A percentile compares a stretch with the other conserved stretches of the same genome.
Conservation (phyloP, 2,113 vertebrate species). For the Podilymbus podiceps region DNA sequence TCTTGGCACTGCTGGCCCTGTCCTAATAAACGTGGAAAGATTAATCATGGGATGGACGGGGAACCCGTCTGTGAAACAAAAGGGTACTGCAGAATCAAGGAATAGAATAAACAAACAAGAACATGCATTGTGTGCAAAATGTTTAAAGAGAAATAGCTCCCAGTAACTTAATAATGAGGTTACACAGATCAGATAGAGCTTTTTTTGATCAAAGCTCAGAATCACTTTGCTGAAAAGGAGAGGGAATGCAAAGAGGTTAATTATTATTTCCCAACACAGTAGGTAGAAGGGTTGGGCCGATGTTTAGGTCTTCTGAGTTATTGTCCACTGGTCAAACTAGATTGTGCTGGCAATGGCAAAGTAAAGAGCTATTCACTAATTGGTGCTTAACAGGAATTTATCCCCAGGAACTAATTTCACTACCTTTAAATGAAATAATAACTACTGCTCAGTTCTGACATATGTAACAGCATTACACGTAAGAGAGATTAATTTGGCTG, state of each 20-base stretch:
- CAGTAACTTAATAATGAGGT: background rate
- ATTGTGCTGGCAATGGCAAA: background rate
- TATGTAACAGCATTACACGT: background rate
- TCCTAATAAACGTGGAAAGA: background rate
- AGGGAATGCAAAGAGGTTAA: background rate
- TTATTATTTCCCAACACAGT: background rate
- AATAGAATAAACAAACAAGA: background rate
- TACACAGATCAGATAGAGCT: background rate
- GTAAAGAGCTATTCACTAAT: background rate
- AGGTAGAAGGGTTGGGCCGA: background rate
- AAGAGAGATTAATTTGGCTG: constrained; percentile 9
- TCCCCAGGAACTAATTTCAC: constrained; percentile 17
- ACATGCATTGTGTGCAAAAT: background rate
- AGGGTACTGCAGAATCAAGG: accelerated
- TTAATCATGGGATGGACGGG: background rate
- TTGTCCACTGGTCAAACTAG: background rate
- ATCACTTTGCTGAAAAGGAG: background rate
- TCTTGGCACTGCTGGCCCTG: background rate
- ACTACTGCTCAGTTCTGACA: background rate
- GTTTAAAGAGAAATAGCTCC: background rate
- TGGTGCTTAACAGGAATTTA: background rate
- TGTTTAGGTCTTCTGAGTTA: background rate
- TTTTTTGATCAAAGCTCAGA: background rate
- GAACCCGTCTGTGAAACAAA: background rate
- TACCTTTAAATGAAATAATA: constrained; percentile 18